phyloP scores from a whole-genome alignment of 2,797 vertebrate species.

The Darevskia mixta region DNA sequence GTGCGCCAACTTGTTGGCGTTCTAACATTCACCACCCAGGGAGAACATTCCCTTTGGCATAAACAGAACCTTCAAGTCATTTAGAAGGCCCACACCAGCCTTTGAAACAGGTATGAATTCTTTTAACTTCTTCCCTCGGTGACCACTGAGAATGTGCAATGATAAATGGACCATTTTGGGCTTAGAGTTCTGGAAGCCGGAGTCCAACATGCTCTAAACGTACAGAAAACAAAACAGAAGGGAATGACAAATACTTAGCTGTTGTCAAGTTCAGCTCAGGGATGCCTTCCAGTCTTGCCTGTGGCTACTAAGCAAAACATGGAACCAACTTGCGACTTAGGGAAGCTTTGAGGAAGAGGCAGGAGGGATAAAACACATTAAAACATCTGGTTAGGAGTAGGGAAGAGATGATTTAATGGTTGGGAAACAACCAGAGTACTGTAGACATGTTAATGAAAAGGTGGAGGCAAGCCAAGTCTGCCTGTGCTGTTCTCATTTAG shows the following conservation, averaged over 20 bases:
- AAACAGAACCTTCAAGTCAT: background rate
- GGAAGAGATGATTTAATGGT: background rate
- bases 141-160: background rate
- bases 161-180: conserved; percentile 19
- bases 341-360: background rate
- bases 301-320: conserved; percentile 26
- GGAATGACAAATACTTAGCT: conserved; percentile 48
- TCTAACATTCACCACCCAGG: too few species aligned
- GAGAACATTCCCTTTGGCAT: background rate
- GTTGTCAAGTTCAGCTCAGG: conserved; percentile 33
- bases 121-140: background rate
- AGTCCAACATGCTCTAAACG: conserved; percentile 22
- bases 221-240: conserved; percentile 33
- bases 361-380: background rate
- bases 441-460: background rate
- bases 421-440: background rate
- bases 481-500: background rate
- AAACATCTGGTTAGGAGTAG: background rate
- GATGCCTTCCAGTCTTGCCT: conserved; percentile 51
- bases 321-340: background rate
- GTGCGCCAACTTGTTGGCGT: too few species aligned
- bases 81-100: background rate
- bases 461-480: background rate
- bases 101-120: conserved; percentile 9
- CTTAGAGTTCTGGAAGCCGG: conserved; percentile 13